A percentile compares a stretch with the other conserved stretches of the same genome.
Conservation (phyloP, 2,888 invertebrate genomes). For the Orchesella flavescens region DNA sequence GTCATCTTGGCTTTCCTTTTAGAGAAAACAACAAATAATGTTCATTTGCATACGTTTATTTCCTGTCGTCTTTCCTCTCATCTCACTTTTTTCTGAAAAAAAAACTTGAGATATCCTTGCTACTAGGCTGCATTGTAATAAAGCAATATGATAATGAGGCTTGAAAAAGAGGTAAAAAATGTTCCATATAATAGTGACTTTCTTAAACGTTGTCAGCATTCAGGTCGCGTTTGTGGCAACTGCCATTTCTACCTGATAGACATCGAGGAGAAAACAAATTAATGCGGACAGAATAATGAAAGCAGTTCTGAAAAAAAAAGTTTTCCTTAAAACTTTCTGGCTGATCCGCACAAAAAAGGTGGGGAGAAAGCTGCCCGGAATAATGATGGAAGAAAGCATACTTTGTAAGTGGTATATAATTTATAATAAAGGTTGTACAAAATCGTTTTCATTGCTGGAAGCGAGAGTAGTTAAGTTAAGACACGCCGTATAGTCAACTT, state of each 20-base stretch:
- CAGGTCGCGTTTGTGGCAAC: conserved; percentile 38
- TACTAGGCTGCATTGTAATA: conserved; percentile 23
- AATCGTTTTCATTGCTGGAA: too few relatives aligned
- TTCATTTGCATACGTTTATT: conserved; percentile 43
- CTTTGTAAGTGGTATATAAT: background rate
- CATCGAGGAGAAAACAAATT: conserved; percentile 56
- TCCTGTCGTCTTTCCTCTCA: conserved; percentile 27
- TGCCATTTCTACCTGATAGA: conserved; percentile 48
- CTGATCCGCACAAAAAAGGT: conserved; percentile 53
- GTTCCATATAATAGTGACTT: conserved; percentile 18
- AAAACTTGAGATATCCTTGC: background rate
- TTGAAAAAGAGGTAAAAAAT: conserved; percentile 25
- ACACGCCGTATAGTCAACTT: too few relatives aligned
- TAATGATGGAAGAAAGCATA: conserved; percentile 51
- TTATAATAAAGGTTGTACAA: conserved; percentile 2
- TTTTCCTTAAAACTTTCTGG: conserved; percentile 42
- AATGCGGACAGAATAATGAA: conserved; percentile 59
- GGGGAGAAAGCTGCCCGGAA: conserved; percentile 51
- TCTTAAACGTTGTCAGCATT: conserved; percentile 35
- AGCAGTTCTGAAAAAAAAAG: conserved; percentile 43
- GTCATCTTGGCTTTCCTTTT: background rate
- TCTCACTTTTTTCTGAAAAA: background rate
- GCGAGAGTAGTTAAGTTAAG: too few relatives aligned
- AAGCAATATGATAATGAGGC: conserved; percentile 36
- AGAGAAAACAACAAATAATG: conserved; percentile 12